Conservation (phyloP, 2,888 invertebrate genomes). For the Acrocyrtus sp. region DNA sequence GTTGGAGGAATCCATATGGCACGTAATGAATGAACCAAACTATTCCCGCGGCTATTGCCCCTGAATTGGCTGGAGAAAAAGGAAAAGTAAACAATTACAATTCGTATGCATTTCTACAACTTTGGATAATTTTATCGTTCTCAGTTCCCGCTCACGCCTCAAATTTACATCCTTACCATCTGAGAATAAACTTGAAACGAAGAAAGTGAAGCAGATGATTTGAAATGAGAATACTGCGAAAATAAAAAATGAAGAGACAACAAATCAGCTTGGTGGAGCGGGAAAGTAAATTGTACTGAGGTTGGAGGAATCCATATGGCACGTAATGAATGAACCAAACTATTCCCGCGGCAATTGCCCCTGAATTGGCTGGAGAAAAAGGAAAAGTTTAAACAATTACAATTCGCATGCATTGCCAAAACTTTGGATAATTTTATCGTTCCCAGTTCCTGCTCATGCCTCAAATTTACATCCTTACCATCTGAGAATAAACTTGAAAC, state of each 20-base stretch:
- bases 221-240: constrained; percentile 78
- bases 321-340: constrained; percentile 80
- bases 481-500: constrained; percentile 79
- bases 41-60: constrained; percentile 80
- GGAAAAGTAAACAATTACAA: constrained; percentile 39
- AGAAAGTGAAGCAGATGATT: not conserved
- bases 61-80: constrained; percentile 75
- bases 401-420: constrained; percentile 1
- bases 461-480: constrained; percentile 66
- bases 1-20: constrained; percentile 76
- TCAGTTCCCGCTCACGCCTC: not conserved
- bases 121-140: not conserved
- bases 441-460: not conserved
- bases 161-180: constrained; percentile 60
- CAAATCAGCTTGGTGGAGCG: constrained; percentile 73
- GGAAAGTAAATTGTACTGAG: constrained; percentile 63
- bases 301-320: constrained; percentile 77
- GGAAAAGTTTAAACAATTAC: constrained; percentile 2
- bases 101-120: no score
- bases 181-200: not conserved
- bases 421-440: constrained; percentile 2
- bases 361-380: constrained; percentile 76
- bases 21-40: constrained; percentile 80
- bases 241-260: constrained; percentile 77
- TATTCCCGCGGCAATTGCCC: constrained; percentile 80